A percentile compares a stretch with the other conserved stretches of the same genome.
Evolutionary conservation across 2,113 vertebrate genomes (phyloP).

Genomic region (Pampusana beccarii): DNA sequence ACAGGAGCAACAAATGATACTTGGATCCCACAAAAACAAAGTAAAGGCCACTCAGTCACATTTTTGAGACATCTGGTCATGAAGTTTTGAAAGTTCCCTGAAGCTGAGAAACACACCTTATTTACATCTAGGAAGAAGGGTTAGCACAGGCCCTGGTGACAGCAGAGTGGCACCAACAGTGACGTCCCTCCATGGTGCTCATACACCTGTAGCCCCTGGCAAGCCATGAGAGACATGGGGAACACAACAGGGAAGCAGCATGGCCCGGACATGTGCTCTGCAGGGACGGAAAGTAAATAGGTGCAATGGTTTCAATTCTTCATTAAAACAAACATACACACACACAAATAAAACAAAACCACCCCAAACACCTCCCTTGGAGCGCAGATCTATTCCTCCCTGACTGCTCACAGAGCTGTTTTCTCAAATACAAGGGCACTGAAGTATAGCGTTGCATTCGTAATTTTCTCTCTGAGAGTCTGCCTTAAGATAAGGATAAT

Average conservation of each 20-base stretch:
- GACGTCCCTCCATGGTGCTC: neutral
- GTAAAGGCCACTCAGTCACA: neutral
- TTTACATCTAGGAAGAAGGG: neutral
- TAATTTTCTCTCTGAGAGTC: neutral
- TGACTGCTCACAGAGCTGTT: neutral
- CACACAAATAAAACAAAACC: neutral
- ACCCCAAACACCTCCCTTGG: neutral
- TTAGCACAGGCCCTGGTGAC: neutral
- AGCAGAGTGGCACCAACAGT: neutral
- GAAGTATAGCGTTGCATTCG: neutral
- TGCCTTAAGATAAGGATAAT: neutral
- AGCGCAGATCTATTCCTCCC: neutral
- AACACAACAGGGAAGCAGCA: rapidly evolving
- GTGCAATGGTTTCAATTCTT: neutral
- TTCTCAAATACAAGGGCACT: neutral
- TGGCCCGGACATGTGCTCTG: neutral
- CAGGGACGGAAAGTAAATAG: neutral
- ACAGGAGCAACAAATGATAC: neutral
- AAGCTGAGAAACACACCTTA: neutral
- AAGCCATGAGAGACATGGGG: neutral
- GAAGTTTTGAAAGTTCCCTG: neutral
- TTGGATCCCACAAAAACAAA: neutral
- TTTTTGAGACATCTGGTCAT: neutral
- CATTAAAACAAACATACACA: neutral
- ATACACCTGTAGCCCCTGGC: neutral